These are phyloP conservation scores for Ctenopoma multispine DNA, from an alignment of 2,797 vertebrate genomes.

Conservation along the genomic window DNA sequence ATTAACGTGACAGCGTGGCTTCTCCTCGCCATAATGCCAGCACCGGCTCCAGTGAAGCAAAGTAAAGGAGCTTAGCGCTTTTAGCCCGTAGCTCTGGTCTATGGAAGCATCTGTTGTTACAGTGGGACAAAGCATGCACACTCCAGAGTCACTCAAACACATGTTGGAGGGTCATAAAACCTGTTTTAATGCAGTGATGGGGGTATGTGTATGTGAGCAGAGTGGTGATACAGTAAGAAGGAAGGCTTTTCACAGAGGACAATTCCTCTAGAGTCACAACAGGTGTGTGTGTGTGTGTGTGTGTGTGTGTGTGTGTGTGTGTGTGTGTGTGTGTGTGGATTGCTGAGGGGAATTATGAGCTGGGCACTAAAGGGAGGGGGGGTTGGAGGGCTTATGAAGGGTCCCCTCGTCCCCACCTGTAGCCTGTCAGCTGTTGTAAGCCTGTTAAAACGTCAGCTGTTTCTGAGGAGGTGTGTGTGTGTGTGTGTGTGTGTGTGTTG, in stretches of 20 bases:
- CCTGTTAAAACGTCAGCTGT: conserved; percentile 89
- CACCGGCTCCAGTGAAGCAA: conserved; percentile 43
- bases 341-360: conserved; percentile 60
- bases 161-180: conserved; percentile 63
- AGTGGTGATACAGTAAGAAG: conserved; percentile 58
- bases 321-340: conserved; percentile 65
- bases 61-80: conserved; percentile 75
- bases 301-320: conserved; percentile 46
- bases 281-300: conserved; percentile 77
- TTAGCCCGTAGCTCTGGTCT: conserved; percentile 52
- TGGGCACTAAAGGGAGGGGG: conserved; percentile 48
- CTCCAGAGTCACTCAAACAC: conserved; percentile 54
- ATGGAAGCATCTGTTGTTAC: conserved; percentile 71
- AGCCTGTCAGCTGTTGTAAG: conserved; percentile 87
- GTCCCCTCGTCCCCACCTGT: conserved; percentile 85
- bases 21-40: conserved; percentile 39
- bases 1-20: conserved; percentile 63
- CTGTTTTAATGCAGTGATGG: conserved; percentile 48
- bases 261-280: conserved; percentile 82
- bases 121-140: conserved; percentile 43
- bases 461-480: conserved; percentile 82
- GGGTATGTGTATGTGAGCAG: background rate
- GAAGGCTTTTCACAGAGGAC: conserved; percentile 71
- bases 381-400: conserved; percentile 77
- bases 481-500: conserved; percentile 59